Evolutionary conservation across 1,140 invertebrate species (phyloP), one percentile per base, ranked within the genome.

Genomic region (Drosophila ogumai): DNA sequence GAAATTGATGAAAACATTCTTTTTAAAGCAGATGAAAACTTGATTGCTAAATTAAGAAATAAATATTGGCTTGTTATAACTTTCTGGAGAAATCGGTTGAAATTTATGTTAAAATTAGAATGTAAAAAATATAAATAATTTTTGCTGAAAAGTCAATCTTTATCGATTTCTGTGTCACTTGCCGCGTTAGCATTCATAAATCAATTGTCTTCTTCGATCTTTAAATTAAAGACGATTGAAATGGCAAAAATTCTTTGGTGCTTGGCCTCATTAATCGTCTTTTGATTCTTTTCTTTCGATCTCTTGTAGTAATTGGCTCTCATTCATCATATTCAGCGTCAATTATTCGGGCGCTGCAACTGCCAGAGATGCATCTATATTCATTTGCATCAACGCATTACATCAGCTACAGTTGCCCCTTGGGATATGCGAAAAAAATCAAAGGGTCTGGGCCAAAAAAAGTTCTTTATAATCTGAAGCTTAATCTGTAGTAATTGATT

Each of bases 291-390:
- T 56, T 54, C 17, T 36, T 68, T 64, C 10, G 19, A 46, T 36
- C 44, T 49, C 38, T 67, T 67, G 55, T 74, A 88, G 55, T 69
- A 88, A 88, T 84, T 80, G 81, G 41, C 55, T 19, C 54, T 43
- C 84, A 80, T 90, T 88, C 85, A 90, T 88, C 85, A 90, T 75
- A 71, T 63, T 81, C 84, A 73, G 43, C 50, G 47, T 78, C 76
- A 85, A 81, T 84, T 82, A 82, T 61, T 58, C 31, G n/a, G 56
- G 32, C 50, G 46, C 55, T 82, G 63, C 50, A 61, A 60, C 59
- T 63, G 69, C 68, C 68, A 59, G 17, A 55, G 9, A 40, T 75
- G 81, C 76, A 67, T 61, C 57, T 60, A 56, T 82, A 52, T 77
- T 60, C 75, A 66, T 65, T 44, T 67, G 55, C 54, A 58, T 75